Evolutionary conservation across 1,140 invertebrate species (phyloP).

Genomic region (Drosophila lacertosa): DNA sequence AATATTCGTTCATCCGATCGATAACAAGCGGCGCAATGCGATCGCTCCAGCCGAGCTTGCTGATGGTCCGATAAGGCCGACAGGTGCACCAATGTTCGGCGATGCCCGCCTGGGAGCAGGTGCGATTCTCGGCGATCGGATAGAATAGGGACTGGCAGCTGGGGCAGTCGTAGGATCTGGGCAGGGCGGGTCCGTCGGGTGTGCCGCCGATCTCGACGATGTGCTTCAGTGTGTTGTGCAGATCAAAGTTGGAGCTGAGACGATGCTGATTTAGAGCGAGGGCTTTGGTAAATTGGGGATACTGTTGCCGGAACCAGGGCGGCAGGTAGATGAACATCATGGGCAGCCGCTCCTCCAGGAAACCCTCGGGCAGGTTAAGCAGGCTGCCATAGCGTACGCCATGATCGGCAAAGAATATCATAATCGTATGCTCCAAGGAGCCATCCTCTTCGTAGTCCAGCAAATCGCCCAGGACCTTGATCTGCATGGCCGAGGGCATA

Average conservation of each 20-base stretch:
- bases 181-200: slow-evolving; percentile 11
- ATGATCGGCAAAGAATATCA: slow-evolving; percentile 96
- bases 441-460: slow-evolving; percentile 85
- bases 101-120: slow-evolving; percentile 89
- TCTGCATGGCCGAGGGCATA: slow-evolving; percentile 88
- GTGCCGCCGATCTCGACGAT: slow-evolving; percentile 76
- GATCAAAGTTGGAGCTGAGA: slow-evolving; percentile 92
- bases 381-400: slow-evolving; percentile 93
- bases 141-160: slow-evolving; percentile 88
- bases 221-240: slow-evolving; percentile 88
- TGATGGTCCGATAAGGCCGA: slow-evolving; percentile 84
- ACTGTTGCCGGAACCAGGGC: slow-evolving; percentile 88
- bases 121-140: slow-evolving; percentile 87
- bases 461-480: slow-evolving; percentile 86
- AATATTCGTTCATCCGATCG: slow-evolving; percentile 83
- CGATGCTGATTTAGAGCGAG: slow-evolving; percentile 89
- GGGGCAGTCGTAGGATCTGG: slow-evolving; percentile 84
- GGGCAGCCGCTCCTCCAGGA: slow-evolving; percentile 94
- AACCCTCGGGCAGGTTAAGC: slow-evolving; percentile 87
- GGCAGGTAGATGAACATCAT: slow-evolving; percentile 92
- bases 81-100: slow-evolving; percentile 92
- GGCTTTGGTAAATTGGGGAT: slow-evolving; percentile 87
- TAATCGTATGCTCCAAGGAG: slow-evolving; percentile 87
- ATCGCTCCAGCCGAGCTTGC: slow-evolving; percentile 73
- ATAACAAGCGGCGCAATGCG: slow-evolving; percentile 84